Percentiles rank a stretch among this genome's conserved stretches.
These are phyloP conservation scores for Panagrolaimus sp. DNA, from an alignment of 1,140 invertebrate species.

Conservation along the genomic window DNA sequence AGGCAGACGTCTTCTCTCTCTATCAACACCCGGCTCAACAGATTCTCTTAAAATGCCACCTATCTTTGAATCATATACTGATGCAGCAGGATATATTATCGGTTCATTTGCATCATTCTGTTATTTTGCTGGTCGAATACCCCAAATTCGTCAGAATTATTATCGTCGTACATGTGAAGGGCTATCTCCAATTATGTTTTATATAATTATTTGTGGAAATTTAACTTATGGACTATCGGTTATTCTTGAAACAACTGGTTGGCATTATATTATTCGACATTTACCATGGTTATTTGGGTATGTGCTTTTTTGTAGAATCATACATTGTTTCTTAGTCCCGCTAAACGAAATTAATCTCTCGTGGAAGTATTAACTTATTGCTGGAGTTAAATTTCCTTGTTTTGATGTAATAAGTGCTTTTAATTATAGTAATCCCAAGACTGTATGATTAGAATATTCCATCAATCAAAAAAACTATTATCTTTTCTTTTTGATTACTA, in stretches of 20 bases:
- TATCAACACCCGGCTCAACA: neutral
- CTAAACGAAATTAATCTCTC: too few species aligned
- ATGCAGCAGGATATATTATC: conserved; percentile 52
- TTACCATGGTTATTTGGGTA: conserved; percentile 47
- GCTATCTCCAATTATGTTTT: conserved; percentile 56
- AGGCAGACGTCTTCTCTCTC: neutral
- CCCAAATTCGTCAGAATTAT: conserved; percentile 56
- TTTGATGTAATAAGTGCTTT: too few species aligned
- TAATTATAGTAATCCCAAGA: too few species aligned
- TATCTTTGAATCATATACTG: conserved; percentile 45
- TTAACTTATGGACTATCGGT: conserved; percentile 55
- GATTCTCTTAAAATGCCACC: conserved; percentile 13
- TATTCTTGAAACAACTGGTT: conserved; percentile 51
- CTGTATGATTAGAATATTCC: too few species aligned
- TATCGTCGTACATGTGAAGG: conserved; percentile 54
- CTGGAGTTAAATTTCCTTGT: too few species aligned
- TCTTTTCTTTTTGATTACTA: too few species aligned
- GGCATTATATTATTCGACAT: conserved; percentile 51
- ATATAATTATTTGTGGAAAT: conserved; percentile 56
- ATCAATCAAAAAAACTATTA: too few species aligned
- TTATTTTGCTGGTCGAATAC: conserved; percentile 56
- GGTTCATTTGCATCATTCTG: conserved; percentile 54
- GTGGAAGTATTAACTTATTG: too few species aligned
- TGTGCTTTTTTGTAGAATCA: too few species aligned
- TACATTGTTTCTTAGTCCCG: too few species aligned